Evolutionary conservation across 1,140 invertebrate species (phyloP).

Genomic region (Philotrypesis tridentata): DNA sequence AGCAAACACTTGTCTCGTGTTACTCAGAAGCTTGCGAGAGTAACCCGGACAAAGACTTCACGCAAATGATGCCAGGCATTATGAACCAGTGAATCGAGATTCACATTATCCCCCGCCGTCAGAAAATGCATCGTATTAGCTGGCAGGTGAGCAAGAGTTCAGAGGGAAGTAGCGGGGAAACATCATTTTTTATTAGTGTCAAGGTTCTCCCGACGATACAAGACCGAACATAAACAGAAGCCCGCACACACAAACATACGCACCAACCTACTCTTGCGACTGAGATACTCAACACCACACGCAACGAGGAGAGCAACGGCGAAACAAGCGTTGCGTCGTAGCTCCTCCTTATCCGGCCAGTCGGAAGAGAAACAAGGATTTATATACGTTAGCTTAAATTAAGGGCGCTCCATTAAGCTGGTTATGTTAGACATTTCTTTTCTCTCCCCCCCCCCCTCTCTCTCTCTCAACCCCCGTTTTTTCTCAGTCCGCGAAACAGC

Average conservation of each 20-base stretch:
- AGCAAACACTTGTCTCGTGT: background rate
- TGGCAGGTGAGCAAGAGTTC: background rate
- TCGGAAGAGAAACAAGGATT: constrained; percentile 19
- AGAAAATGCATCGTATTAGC: background rate
- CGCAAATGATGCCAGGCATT: background rate
- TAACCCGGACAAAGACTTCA: background rate
- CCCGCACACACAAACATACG: background rate
- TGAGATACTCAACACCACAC: too few relatives aligned
- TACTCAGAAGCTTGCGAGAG: background rate
- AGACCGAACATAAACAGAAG: too few relatives aligned
- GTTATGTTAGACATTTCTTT: too few relatives aligned
- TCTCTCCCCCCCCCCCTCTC: too few relatives aligned
- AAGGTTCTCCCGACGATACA: too few relatives aligned
- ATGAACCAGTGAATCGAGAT: background rate
- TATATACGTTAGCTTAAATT: constrained; percentile 17
- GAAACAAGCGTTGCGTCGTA: background rate
- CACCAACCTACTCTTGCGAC: background rate
- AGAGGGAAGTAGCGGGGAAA: background rate
- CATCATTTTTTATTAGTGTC: background rate
- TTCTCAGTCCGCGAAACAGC: background rate
- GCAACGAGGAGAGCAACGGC: background rate
- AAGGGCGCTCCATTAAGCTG: constrained; percentile 10
- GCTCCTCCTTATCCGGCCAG: background rate
- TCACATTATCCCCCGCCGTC: background rate
- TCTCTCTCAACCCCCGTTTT: background rate